Evolutionary conservation across 2,113 vertebrate species (phyloP), one percentile per base, ranked within the genome.

Genomic region (Trogon surrucura): DNA sequence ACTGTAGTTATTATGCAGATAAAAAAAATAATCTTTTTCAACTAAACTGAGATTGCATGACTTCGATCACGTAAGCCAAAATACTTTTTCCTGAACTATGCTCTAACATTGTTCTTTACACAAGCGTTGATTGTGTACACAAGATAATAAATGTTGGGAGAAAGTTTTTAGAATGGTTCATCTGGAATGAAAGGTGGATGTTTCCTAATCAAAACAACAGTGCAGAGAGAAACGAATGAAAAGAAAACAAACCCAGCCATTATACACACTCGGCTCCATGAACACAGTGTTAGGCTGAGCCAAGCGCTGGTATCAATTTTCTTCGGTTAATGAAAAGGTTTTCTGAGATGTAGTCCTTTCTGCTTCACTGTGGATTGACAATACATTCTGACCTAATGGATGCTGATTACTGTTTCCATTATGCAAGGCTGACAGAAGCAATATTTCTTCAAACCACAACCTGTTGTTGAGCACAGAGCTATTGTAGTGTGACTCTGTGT

Each of bases 351-450:
- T 79, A 93, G 94, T 80, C 92, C 91, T 94, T 96, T 96, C 96
- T 97, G 96, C 93, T 92, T 84, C 94, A 11, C 91, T 96, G 93
- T 96, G 86, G 92, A 94, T 91, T 90, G 91, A 96, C 96, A 96
- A 96, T 92, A 53, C 91, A 92, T 92, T 93, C 92, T 95, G 96
- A 96, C 94, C 95, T 97, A 96, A 97, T 94, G 91, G 95, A 65
- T 93, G 73, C 95, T 96, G 96, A 96, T 97, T 93, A 93, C 88
- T 94, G 61, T 89, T 96, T 86, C 86, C 73, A 94, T 96, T 95
- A 96, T 92, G 88, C 82, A 87, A 92, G 80, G 85, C 92, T 96
- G 95, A 94, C 88, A 96, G 95, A 95, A 96, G 91, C 91, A 94
- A 69, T 94, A 96, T 93, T 96, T 96, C 88, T 91, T 89, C 44